Conservation (phyloP, 2,113 vertebrate genomes). For the Varanus salvator region DNA sequence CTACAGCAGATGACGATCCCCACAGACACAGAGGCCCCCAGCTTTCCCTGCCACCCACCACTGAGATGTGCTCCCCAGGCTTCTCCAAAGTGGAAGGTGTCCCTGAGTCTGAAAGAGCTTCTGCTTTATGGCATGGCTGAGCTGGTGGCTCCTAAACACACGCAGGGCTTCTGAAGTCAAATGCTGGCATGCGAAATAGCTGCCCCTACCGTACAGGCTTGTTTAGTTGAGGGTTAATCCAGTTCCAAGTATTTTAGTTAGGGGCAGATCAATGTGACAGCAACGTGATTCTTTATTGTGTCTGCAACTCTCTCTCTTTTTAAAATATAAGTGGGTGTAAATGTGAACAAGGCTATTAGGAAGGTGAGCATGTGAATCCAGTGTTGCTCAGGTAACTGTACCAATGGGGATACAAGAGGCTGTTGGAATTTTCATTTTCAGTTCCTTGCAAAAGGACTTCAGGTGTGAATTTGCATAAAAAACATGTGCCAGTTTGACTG, state of each 20-base stretch:
- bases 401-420: background rate
- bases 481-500: background rate
- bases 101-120: no score
- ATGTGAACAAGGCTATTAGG: background rate
- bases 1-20: no score
- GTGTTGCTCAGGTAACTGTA: background rate
- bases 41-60: no score
- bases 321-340: background rate
- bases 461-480: background rate
- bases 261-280: background rate
- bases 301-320: background rate
- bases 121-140: background rate
- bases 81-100: no score
- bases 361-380: background rate
- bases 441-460: background rate
- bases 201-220: background rate
- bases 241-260: background rate
- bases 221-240: background rate
- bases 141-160: background rate
- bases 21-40: no score
- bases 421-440: conserved; percentile 6
- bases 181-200: background rate
- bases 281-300: background rate
- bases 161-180: background rate
- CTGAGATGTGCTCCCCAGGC: no score